A percentile compares a stretch with the other conserved stretches of the same genome.
phyloP scores from a whole-genome alignment of 2,113 vertebrate genomes.

The Pelobates fuscus region DNA sequence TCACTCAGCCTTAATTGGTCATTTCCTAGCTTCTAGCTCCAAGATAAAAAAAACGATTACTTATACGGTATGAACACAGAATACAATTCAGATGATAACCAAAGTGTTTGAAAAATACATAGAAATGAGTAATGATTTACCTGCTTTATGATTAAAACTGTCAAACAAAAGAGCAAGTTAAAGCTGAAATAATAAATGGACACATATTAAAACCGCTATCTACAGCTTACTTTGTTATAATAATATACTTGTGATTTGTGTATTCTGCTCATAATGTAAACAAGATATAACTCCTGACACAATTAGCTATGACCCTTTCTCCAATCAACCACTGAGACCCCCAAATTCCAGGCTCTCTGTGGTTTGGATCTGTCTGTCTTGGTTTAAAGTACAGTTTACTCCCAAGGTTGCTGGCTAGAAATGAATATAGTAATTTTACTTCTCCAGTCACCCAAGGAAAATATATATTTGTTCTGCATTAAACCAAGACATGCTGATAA shows the following conservation, averaged over 20 bases:
- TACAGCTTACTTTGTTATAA: constrained; percentile 44
- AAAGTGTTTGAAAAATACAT: constrained; percentile 37
- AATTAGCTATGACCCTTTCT: constrained; percentile 47
- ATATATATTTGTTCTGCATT: constrained; percentile 47
- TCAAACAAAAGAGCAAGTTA: constrained; percentile 41
- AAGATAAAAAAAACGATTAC: constrained; percentile 12
- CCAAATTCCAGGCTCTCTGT: constrained; percentile 46
- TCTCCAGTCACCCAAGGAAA: constrained; percentile 47
- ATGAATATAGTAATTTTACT: constrained; percentile 49
- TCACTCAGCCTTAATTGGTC: constrained; percentile 32
- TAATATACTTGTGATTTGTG: constrained; percentile 48
- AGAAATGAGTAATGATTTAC: constrained; percentile 44
- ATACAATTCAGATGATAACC: constrained; percentile 37
- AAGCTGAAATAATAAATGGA: constrained; percentile 39
- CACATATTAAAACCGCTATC: constrained; percentile 28
- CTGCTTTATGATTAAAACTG: constrained; percentile 40
- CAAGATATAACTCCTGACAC: constrained; percentile 46
- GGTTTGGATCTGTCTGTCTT: constrained; percentile 48
- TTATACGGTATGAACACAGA: constrained; percentile 5
- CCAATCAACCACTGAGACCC: constrained; percentile 39
- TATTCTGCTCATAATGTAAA: constrained; percentile 44
- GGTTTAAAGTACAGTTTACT: constrained; percentile 50
- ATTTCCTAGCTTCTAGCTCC: constrained; percentile 28
- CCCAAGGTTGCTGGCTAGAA: constrained; percentile 48
- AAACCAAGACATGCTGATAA: constrained; percentile 46